Percentiles rank a stretch among this genome's conserved stretches.
These are phyloP conservation scores for Cavia porcellus DNA, from an alignment of 2,113 vertebrate species.

Conservation along the genomic window DNA sequence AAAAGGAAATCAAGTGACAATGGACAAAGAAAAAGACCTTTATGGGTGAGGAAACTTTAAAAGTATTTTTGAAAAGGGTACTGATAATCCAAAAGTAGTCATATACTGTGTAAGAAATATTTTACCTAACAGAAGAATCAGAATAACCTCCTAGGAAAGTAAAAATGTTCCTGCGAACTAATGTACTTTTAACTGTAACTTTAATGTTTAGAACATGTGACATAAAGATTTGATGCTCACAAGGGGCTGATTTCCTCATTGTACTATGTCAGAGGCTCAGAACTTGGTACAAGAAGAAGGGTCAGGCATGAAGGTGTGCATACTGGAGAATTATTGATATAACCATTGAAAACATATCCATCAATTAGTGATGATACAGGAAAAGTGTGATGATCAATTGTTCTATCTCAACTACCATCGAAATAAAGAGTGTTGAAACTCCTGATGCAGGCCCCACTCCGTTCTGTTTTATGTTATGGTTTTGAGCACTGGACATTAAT, in stretches of 20 bases:
- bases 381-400: neutral
- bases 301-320: neutral
- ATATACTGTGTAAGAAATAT: neutral
- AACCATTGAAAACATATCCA: neutral
- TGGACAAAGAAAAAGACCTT: neutral
- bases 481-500: neutral
- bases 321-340: neutral
- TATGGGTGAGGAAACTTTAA: neutral
- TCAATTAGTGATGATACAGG: neutral
- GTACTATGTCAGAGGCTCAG: neutral
- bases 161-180: neutral
- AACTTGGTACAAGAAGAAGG: neutral
- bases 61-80: slow-evolving; percentile 28
- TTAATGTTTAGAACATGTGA: slow-evolving; percentile 15
- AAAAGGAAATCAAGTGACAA: neutral
- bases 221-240: neutral
- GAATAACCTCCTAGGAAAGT: neutral
- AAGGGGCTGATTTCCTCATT: neutral
- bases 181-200: neutral
- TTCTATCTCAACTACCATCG: neutral
- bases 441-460: neutral
- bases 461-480: neutral
- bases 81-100: neutral
- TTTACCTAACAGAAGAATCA: neutral
- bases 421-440: slow-evolving; percentile 17